phyloP scores from a whole-genome alignment of 2,113 vertebrate genomes.

The Pseudonaja textilis region DNA sequence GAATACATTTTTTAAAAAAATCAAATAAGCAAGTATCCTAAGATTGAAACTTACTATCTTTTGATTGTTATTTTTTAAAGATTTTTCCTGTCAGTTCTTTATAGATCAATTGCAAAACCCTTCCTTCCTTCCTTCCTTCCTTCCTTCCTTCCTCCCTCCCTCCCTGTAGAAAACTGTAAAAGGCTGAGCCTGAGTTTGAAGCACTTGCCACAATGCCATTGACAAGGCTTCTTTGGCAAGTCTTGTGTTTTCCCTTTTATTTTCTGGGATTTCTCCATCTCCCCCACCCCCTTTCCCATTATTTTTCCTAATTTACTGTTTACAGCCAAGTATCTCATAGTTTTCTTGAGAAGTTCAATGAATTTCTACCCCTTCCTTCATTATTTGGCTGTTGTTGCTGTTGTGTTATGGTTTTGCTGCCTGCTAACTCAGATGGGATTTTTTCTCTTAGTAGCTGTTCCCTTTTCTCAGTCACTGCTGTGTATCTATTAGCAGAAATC shows the following conservation, averaged over 20 bases:
- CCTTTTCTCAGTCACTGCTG: not conserved
- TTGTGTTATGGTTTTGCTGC: not conserved
- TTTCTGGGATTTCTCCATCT: conserved; percentile 12
- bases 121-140: not conserved
- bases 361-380: not conserved
- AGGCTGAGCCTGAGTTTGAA: not conserved
- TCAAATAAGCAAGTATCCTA: not conserved
- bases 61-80: not conserved
- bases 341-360: not conserved
- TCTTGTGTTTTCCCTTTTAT: conserved; percentile 12
- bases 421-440: not conserved
- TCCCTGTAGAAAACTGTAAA: not conserved
- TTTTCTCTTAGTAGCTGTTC: not conserved
- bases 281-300: not conserved
- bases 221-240: not conserved
- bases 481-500: not conserved
- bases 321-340: not conserved
- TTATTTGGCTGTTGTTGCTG: not conserved
- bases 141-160: too few species aligned
- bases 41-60: not conserved
- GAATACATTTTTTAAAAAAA: not conserved
- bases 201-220: not conserved
- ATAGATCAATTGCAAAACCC: not conserved
- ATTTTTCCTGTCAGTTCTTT: not conserved
- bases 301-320: not conserved